Base-by-base conservation (phyloP, 2,888 invertebrate genomes). In the Auanema freiburgensis region DNA sequence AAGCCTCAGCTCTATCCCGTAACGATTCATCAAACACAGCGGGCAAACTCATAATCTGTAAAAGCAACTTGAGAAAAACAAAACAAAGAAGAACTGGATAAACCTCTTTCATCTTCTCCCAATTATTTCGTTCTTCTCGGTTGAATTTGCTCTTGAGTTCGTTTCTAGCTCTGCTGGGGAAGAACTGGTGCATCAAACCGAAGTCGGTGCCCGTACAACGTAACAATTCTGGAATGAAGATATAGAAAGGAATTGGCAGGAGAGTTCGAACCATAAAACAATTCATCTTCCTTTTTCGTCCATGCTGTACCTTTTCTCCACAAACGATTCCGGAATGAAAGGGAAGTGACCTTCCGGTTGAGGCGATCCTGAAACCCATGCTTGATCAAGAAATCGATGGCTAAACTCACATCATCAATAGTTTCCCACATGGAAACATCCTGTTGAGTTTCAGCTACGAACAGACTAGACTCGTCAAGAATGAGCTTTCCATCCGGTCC, bases 81-180 rank as follows among this genome's bases (percentile, higher is more conserved):
- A 23, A 23, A 42, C 21, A 21, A 25, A 40, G 12, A 58, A 12
- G 25, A 42, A 44, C 8, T 6, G 23, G 21, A 11, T 58, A 21
- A 24, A 69, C 69, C 41, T 55, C 42, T 43, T 77, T 66, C 8
- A 79, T 40, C 23, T 77, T 60, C 10, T 18, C 59, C 66, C 69
- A 65, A 64, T 83, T 78, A 10, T 40, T 4, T 46, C 62, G 65
- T 65, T 83, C 79, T 54, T 83, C 83, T 24, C 72, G 56, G 53
- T 77, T 79, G 62, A 68, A 83, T 62, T 83, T 83, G 14, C 71
- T 70, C 63, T 83, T 83, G 24, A 81, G 64, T 62, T 83, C 83
- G 8, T 66, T 51, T 11, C 83, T 60, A 21, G 80, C 69, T 50
- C 81, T 55, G 12, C 66, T 57, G 0, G 80, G 78, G 41, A 83